Percentiles rank a stretch among this genome's conserved stretches.
phyloP scores from a whole-genome alignment of 2,888 invertebrate species.

The Caenorhabditis sp. region DNA sequence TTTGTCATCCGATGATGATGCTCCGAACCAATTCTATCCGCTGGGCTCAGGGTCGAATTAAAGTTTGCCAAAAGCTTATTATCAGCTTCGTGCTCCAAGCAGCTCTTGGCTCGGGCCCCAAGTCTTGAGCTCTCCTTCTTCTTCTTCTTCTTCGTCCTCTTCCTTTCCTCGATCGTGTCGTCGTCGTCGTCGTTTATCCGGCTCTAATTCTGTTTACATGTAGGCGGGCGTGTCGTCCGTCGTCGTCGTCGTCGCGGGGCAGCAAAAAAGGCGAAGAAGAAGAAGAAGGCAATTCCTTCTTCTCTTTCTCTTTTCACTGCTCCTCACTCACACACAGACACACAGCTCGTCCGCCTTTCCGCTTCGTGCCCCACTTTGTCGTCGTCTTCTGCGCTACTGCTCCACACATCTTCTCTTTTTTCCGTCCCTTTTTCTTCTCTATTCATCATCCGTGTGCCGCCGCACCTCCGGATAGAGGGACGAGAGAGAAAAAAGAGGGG shows the following conservation, averaged over 20 bases:
- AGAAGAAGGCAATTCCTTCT: constrained; percentile 41
- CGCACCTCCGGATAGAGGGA: too few species aligned
- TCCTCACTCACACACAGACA: too few species aligned
- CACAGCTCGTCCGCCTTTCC: constrained; percentile 10
- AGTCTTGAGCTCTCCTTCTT: constrained; percentile 6
- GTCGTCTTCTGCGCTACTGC: constrained; percentile 7
- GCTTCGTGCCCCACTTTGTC: constrained; percentile 20
- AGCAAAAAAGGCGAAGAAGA: constrained; percentile 10
- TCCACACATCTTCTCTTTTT: not conserved
- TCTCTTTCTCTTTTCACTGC: constrained; percentile 13
- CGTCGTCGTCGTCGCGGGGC: not conserved
- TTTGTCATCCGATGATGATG: too few species aligned
- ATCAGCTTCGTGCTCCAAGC: too few species aligned
- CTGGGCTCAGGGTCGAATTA: too few species aligned
- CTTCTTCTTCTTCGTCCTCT: not conserved
- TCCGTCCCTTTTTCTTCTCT: not conserved
- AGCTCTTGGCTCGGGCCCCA: constrained; percentile 28
- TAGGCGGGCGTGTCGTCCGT: constrained; percentile 7
- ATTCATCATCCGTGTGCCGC: too few species aligned
- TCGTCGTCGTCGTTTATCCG: constrained; percentile 43
- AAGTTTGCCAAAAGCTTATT: too few species aligned
- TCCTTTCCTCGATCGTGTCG: not conserved
- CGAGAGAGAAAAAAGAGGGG: too few species aligned
- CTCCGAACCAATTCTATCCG: too few species aligned
- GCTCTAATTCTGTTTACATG: constrained; percentile 55